Conservation (phyloP, 2,888 invertebrate species). For the Incurvaria masculella region DNA sequence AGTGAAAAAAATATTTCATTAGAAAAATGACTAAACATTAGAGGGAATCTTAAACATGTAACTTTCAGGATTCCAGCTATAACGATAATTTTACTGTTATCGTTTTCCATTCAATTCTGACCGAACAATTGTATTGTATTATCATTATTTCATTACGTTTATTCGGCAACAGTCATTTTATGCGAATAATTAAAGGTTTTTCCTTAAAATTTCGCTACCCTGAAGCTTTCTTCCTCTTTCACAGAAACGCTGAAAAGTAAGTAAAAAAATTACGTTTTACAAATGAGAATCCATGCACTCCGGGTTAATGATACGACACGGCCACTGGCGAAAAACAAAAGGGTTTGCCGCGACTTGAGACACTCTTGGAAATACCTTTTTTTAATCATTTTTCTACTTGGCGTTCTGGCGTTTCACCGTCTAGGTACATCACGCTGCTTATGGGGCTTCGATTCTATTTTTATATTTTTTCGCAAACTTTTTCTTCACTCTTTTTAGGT, state of each 20-base stretch:
- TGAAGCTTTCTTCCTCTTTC: slow-evolving; percentile 18
- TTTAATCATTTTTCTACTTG: slow-evolving; percentile 40
- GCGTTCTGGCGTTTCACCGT: background rate
- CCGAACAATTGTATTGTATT: no score
- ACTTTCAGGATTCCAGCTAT: no score
- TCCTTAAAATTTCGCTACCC: no score
- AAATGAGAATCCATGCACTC: slow-evolving; percentile 47
- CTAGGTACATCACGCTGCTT: background rate
- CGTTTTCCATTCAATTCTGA: no score
- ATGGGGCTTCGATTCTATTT: background rate
- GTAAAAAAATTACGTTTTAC: slow-evolving; percentile 50
- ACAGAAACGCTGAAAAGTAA: slow-evolving; percentile 40
- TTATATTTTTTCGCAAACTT: background rate
- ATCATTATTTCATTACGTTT: no score
- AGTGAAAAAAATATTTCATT: no score
- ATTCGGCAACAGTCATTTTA: no score
- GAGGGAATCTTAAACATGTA: no score
- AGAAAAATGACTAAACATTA: no score
- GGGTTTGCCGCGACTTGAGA: slow-evolving; percentile 39
- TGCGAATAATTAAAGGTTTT: no score
- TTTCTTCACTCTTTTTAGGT: background rate
- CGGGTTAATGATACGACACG: slow-evolving; percentile 57
- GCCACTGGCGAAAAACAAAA: slow-evolving; percentile 52
- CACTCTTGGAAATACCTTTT: slow-evolving; percentile 46
- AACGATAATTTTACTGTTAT: no score